Conservation (phyloP, 2,797 vertebrate genomes). For the Protosalanx chinensis region DNA sequence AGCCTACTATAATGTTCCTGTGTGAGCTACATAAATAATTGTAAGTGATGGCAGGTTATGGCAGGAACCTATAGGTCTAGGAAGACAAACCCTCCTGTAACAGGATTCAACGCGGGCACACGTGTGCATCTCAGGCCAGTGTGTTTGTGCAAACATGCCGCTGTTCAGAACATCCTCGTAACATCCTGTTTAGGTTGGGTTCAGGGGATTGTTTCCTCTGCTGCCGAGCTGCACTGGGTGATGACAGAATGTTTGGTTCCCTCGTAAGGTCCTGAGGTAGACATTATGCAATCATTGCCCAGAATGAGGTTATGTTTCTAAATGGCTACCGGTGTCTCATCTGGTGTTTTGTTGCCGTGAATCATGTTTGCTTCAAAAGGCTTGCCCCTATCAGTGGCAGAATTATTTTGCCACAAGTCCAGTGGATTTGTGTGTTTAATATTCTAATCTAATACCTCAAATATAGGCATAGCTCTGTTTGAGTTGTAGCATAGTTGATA, state of each 20-base stretch:
- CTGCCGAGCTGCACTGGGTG: slow-evolving; percentile 38
- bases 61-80: neutral
- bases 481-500: neutral
- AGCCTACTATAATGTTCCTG: neutral
- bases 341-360: neutral
- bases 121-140: neutral
- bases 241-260: slow-evolving; percentile 48
- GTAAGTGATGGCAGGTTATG: neutral
- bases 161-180: slow-evolving; percentile 48
- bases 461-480: slow-evolving; percentile 41
- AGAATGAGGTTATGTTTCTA: neutral
- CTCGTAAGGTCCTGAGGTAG: neutral
- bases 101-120: neutral
- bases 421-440: slow-evolving; percentile 13
- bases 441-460: slow-evolving; percentile 30
- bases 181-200: slow-evolving; percentile 68
- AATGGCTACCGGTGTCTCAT: neutral
- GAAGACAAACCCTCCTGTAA: too few species aligned
- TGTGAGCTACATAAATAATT: too few species aligned
- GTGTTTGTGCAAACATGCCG: slow-evolving; percentile 33
- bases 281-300: slow-evolving; percentile 20
- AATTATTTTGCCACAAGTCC: neutral
- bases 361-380: neutral
- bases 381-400: neutral
- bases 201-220: slow-evolving; percentile 60